Conservation (phyloP, 2,113 vertebrate genomes). For the Caranx melampygus region DNA sequence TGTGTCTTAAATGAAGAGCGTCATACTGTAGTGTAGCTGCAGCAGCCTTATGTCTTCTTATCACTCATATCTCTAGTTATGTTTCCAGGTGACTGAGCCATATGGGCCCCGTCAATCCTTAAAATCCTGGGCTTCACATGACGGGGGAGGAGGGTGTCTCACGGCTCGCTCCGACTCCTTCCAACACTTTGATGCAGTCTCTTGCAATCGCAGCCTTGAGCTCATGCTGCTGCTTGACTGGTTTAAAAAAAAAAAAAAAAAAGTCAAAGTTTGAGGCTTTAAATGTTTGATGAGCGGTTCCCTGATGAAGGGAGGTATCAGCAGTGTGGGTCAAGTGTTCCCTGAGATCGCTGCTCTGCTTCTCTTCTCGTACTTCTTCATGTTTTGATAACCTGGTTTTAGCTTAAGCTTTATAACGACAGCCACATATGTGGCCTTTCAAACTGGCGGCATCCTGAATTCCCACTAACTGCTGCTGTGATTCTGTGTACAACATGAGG, state of each 20-base stretch:
- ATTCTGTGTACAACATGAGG: conserved; percentile 48
- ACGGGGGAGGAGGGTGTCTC: conserved; percentile 3
- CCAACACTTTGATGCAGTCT: conserved; percentile 11
- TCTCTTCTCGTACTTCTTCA: neutral
- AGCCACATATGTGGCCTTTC: conserved; percentile 10
- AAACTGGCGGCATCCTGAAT: conserved; percentile 4
- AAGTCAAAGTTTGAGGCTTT: conserved; percentile 29
- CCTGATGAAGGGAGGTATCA: conserved; percentile 15
- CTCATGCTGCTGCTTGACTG: conserved; percentile 9
- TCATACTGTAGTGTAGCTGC: conserved; percentile 13
- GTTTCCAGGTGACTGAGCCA: conserved; percentile 65
- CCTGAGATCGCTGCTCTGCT: neutral
- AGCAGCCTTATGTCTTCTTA: conserved; percentile 23
- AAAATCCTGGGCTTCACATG: neutral
- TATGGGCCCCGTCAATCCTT: conserved; percentile 64
- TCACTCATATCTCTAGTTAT: conserved; percentile 18
- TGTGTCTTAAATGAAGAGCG: conserved; percentile 25
- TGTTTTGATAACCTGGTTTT: neutral
- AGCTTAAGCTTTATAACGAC: neutral
- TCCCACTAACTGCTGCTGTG: conserved; percentile 37
- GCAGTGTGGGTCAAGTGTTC: neutral
- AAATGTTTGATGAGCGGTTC: conserved; percentile 40
- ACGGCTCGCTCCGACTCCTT: neutral
- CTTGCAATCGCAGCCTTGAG: neutral
- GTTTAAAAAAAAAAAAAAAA: conserved; percentile 37